Percentiles rank a stretch among this genome's conserved stretches.
Conservation (phyloP, 2,888 invertebrate genomes). For the Lycia hirtaria region DNA sequence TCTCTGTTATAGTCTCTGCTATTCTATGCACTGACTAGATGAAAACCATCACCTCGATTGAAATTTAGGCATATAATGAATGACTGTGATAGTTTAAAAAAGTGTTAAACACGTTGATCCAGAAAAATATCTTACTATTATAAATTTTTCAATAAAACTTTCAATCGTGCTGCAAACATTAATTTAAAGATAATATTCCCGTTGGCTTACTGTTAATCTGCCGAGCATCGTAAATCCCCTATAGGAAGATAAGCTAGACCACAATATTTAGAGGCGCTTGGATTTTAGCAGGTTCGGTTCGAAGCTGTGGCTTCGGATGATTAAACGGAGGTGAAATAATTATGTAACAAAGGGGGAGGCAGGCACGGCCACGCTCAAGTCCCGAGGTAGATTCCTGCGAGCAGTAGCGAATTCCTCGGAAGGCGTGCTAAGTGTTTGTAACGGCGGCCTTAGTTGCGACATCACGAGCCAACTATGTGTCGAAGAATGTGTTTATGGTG, state of each 20-base stretch:
- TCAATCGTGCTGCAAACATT: constrained; percentile 40
- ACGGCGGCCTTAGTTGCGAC: constrained; percentile 73
- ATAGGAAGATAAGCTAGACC: constrained; percentile 66
- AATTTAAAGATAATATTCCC: constrained; percentile 54
- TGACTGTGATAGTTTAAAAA: too few species aligned
- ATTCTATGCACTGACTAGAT: too few species aligned
- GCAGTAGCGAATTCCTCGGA: constrained; percentile 72
- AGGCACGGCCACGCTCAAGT: constrained; percentile 56
- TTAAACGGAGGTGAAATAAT: constrained; percentile 68
- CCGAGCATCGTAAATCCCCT: constrained; percentile 67
- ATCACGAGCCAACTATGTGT: constrained; percentile 79
- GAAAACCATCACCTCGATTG: too few species aligned
- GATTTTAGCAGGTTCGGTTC: constrained; percentile 59
- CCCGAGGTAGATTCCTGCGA: constrained; percentile 67
- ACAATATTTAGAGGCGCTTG: constrained; percentile 67
- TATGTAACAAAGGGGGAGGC: constrained; percentile 58
- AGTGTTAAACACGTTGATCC: too few species aligned
- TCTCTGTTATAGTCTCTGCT: too few species aligned
- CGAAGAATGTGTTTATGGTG: constrained; percentile 83
- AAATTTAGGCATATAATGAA: too few species aligned
- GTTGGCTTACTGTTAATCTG: constrained; percentile 64
- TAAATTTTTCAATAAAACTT: constrained; percentile 22
- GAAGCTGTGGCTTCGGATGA: constrained; percentile 65
- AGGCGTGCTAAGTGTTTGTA: constrained; percentile 70
- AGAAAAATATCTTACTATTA: constrained; percentile 1